Conservation (phyloP, 2,113 vertebrate species). For the Oreochromis spilurus region DNA sequence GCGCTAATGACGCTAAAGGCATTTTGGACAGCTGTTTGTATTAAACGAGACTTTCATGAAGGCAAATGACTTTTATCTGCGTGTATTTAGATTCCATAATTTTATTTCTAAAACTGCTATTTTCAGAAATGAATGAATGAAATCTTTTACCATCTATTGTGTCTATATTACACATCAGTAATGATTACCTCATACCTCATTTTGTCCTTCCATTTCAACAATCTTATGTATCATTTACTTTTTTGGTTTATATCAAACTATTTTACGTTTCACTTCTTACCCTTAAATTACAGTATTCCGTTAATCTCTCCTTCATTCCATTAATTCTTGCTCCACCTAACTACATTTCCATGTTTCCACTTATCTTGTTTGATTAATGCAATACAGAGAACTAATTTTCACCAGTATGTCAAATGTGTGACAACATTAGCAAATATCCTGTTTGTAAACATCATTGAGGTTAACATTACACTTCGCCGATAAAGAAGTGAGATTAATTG, state of each 20-base stretch:
- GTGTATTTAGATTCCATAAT: background rate
- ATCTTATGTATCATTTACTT: background rate
- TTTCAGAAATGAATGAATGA: background rate
- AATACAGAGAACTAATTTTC: background rate
- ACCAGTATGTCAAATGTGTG: background rate
- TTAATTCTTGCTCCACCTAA: background rate
- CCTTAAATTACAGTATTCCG: background rate
- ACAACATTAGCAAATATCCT: background rate
- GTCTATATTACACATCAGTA: background rate
- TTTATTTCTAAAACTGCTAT: background rate
- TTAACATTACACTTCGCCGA: background rate
- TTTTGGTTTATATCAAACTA: background rate
- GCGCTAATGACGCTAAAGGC: rapidly evolving
- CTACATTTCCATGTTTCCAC: background rate
- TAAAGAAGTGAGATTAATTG: background rate
- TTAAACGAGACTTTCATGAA: background rate
- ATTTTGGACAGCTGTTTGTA: background rate
- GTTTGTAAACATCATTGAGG: background rate
- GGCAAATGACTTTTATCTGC: background rate
- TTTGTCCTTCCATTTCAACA: background rate
- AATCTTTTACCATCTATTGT: background rate
- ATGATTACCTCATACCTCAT: background rate
- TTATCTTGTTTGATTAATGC: background rate
- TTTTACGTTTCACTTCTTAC: background rate
- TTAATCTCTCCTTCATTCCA: background rate